phyloP scores from a whole-genome alignment of 2,113 vertebrate species.

The Mesitornis unicolor region DNA sequence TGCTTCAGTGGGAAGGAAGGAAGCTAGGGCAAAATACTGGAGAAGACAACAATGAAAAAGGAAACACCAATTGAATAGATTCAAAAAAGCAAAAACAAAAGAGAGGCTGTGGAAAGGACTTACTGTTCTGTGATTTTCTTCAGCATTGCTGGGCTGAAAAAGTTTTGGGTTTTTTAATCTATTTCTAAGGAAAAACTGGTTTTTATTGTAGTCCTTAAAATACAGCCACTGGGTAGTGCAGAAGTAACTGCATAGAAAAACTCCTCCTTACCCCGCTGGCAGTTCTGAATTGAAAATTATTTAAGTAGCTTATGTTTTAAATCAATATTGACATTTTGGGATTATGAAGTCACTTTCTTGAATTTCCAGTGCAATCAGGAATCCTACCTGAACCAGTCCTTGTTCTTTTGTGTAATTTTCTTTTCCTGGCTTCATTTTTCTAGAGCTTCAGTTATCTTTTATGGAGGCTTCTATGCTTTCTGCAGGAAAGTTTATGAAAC shows the following conservation, averaged over 20 bases:
- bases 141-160: not conserved
- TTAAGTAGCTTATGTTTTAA: conserved; percentile 37
- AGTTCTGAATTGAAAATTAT: not conserved
- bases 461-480: not conserved
- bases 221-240: not conserved
- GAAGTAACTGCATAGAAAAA: not conserved
- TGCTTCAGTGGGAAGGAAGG: not conserved
- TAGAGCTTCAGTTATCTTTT: not conserved
- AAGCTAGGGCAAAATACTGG: not conserved
- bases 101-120: not conserved
- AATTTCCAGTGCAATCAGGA: not conserved
- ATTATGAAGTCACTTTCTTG: not conserved
- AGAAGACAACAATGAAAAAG: not conserved
- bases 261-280: not conserved
- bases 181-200: not conserved
- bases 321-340: not conserved
- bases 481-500: not conserved
- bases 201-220: not conserved
- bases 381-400: not conserved
- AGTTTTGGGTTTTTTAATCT: too few species aligned
- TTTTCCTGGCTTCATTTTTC: not conserved
- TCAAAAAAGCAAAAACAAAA: not conserved
- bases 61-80: not conserved
- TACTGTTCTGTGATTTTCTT: not conserved
- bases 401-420: not conserved